Conservation (phyloP, 2,113 vertebrate genomes). For the Poeciliopsis turrubarensis region DNA sequence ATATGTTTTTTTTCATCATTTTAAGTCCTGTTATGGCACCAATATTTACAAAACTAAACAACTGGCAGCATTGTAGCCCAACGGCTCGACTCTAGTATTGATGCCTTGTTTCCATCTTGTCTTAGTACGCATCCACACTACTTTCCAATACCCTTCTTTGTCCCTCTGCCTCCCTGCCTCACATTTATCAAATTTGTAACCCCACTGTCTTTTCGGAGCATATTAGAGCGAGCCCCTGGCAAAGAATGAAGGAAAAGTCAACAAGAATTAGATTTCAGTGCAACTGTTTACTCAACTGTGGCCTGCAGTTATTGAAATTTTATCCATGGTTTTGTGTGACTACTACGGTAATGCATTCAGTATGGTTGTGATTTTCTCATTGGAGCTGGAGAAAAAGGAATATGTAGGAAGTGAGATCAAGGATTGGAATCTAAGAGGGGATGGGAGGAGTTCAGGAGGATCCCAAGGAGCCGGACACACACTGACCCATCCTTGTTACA, state of each 20-base stretch:
- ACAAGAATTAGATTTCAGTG: conserved; percentile 99
- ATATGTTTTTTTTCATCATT: not conserved
- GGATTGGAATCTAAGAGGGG: conserved; percentile 16
- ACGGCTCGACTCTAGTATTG: conserved; percentile 63
- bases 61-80: conserved; percentile 42
- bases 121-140: conserved; percentile 75
- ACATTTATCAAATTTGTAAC: conserved; percentile 95
- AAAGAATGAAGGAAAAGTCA: conserved; percentile 97
- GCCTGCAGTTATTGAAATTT: conserved; percentile 99
- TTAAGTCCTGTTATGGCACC: not conserved
- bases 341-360: conserved; percentile 97
- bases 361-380: conserved; percentile 92
- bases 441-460: conserved; percentile 35
- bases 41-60: conserved; percentile 49
- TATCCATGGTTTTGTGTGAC: conserved; percentile 99
- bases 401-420: conserved; percentile 33
- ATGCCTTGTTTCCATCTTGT: conserved; percentile 50
- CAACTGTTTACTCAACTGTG: conserved; percentile 99
- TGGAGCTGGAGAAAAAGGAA: conserved; percentile 71
- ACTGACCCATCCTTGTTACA: conserved; percentile 4
- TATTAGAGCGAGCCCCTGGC: conserved; percentile 96
- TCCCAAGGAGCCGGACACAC: conserved; percentile 48
- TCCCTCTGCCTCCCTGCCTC: conserved; percentile 77
- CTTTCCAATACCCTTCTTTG: conserved; percentile 51
- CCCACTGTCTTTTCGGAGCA: conserved; percentile 92